A percentile compares a stretch with the other conserved stretches of the same genome.
phyloP scores from a whole-genome alignment of 2,888 invertebrate genomes.

The Branchipolynoe longqiensis region DNA sequence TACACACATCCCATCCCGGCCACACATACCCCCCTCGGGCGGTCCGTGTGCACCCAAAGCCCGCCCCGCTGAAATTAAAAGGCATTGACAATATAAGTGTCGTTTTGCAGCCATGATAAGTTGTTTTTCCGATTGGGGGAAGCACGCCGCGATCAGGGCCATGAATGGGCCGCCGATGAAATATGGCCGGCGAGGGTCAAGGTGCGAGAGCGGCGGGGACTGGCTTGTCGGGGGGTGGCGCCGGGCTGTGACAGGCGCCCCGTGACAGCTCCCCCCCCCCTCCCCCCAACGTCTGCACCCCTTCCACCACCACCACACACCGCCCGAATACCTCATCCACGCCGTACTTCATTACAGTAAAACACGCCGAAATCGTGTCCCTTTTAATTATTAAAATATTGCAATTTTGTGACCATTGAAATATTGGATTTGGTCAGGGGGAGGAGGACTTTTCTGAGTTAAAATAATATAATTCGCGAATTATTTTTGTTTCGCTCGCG shows the following conservation, averaged over 20 bases:
- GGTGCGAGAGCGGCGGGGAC: conserved; percentile 23
- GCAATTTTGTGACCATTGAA: too few species aligned
- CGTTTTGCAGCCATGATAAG: conserved; percentile 50
- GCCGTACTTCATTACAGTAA: too few species aligned
- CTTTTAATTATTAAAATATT: too few species aligned
- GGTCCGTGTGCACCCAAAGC: neutral
- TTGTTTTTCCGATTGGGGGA: conserved; percentile 53
- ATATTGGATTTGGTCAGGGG: too few species aligned
- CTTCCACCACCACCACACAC: neutral
- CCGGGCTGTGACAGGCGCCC: conserved; percentile 18
- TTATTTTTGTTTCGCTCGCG: too few species aligned
- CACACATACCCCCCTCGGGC: neutral
- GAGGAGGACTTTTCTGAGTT: too few species aligned
- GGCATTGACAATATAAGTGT: conserved; percentile 55
- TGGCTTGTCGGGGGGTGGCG: conserved; percentile 38
- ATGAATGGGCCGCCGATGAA: conserved; percentile 30
- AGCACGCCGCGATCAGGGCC: neutral
- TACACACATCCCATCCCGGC: neutral
- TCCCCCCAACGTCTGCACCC: neutral
- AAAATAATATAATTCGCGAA: too few species aligned
- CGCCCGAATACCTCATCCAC: neutral
- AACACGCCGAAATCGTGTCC: too few species aligned
- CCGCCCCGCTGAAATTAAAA: conserved; percentile 40
- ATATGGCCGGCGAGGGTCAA: conserved; percentile 20
- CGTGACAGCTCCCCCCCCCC: neutral